Percentiles rank a stretch among this genome's conserved stretches.
These are phyloP conservation scores for Muscicapa comitata DNA, from an alignment of 2,797 vertebrate genomes.

Conservation along the genomic window DNA sequence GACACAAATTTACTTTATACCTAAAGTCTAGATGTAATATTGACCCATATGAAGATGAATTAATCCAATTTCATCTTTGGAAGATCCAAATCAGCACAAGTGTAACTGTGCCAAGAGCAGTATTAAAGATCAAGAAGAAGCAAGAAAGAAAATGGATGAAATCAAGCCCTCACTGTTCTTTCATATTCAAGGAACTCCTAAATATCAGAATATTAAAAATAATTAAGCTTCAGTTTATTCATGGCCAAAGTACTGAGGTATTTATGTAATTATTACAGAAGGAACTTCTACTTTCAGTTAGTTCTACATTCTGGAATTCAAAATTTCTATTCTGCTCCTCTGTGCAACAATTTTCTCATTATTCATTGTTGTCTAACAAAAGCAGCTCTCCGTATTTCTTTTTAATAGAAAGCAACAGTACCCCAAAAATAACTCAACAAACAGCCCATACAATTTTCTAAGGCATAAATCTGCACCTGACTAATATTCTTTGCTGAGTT, in stretches of 20 bases:
- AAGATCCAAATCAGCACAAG: background rate
- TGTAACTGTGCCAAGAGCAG: background rate
- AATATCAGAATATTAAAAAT: background rate
- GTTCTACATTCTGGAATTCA: background rate
- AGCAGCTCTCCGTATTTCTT: background rate
- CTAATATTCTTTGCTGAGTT: conserved; percentile 35
- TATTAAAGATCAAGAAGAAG: background rate
- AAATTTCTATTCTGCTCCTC: background rate
- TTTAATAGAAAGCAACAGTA: background rate
- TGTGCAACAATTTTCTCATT: background rate
- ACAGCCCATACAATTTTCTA: background rate
- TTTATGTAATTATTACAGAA: background rate
- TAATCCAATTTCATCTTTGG: background rate
- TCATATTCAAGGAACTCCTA: background rate
- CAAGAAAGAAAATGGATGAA: background rate
- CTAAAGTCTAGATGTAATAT: background rate
- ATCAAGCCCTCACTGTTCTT: background rate
- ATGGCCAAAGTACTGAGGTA: background rate
- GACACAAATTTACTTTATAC: background rate
- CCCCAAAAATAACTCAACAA: background rate
- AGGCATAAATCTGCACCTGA: conserved; percentile 42
- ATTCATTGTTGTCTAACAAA: background rate
- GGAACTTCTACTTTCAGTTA: background rate
- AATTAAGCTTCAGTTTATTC: background rate
- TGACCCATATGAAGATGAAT: background rate